Conservation (phyloP, 2,888 invertebrate genomes). For the Tenthredo notha region DNA sequence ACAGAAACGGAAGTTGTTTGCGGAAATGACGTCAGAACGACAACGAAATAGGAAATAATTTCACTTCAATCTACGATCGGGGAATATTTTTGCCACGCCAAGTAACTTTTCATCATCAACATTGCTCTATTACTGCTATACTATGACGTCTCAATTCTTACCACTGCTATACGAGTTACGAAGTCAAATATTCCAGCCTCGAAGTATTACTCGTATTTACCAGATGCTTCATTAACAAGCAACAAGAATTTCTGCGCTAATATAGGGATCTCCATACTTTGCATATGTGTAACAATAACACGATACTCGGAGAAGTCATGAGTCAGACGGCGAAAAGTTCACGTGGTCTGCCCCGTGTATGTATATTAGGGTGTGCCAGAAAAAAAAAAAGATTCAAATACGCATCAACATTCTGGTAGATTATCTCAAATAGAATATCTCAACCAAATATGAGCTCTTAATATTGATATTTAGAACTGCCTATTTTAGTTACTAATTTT, state of each 20-base stretch:
- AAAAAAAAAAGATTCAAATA: too few species aligned
- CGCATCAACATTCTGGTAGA: too few species aligned
- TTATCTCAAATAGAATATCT: too few species aligned
- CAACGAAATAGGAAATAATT: background rate
- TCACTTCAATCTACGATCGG: background rate
- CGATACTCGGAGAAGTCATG: background rate
- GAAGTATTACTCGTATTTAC: background rate
- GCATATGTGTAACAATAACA: background rate
- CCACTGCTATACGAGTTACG: background rate
- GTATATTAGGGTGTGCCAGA: too few species aligned
- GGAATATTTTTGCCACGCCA: background rate
- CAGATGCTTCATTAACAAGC: background rate
- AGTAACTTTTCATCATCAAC: background rate
- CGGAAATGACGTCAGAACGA: background rate
- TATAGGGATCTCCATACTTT: background rate
- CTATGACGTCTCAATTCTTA: background rate
- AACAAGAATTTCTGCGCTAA: background rate
- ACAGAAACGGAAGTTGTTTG: slow-evolving; percentile 2
- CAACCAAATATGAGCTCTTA: too few species aligned
- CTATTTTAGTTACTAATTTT: too few species aligned
- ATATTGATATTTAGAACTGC: too few species aligned
- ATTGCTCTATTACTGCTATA: background rate
- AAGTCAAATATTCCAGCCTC: background rate
- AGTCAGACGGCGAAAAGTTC: background rate
- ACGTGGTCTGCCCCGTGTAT: background rate